Percentiles rank a stretch among this genome's conserved stretches.
Evolutionary conservation across 53 echinoderm and acorn worm species (phyloP).

Genomic region (Echinometra lucunter): DNA sequence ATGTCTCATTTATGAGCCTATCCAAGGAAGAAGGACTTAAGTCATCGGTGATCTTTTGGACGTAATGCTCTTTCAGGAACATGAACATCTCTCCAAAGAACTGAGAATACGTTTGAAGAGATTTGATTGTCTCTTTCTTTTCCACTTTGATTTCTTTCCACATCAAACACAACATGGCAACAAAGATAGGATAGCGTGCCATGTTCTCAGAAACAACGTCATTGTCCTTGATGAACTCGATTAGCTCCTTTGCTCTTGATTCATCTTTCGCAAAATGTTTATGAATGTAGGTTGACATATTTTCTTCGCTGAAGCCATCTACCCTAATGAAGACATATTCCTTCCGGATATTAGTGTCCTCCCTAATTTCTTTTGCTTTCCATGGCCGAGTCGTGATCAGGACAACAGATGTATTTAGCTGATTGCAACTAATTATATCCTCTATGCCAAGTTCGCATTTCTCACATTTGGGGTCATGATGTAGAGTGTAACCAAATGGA

Average conservation of each 20-base stretch:
- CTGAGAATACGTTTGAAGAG: background rate
- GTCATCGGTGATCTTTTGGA: background rate
- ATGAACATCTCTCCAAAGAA: background rate
- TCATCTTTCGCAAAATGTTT: background rate
- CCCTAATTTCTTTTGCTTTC: conserved; percentile 20
- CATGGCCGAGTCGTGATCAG: conserved; percentile 13
- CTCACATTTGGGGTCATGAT: too few species aligned
- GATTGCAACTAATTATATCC: background rate
- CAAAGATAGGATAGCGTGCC: conserved; percentile 7
- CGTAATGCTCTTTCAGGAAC: conserved; percentile 19
- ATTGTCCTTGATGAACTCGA: background rate
- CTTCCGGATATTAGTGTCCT: background rate
- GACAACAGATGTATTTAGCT: background rate
- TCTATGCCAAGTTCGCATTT: background rate
- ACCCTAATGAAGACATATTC: background rate
- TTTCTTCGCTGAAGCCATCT: background rate
- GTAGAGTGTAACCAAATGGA: too few species aligned
- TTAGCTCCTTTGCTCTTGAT: background rate
- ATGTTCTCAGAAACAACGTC: background rate
- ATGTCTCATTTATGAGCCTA: too few species aligned
- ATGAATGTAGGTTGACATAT: background rate
- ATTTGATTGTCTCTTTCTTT: background rate
- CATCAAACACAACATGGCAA: background rate
- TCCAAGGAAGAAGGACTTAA: too few species aligned
- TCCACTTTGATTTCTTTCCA: too few species aligned